These are phyloP conservation scores for Vidua macroura DNA, from an alignment of 2,113 vertebrate genomes.

Conservation along the genomic window DNA sequence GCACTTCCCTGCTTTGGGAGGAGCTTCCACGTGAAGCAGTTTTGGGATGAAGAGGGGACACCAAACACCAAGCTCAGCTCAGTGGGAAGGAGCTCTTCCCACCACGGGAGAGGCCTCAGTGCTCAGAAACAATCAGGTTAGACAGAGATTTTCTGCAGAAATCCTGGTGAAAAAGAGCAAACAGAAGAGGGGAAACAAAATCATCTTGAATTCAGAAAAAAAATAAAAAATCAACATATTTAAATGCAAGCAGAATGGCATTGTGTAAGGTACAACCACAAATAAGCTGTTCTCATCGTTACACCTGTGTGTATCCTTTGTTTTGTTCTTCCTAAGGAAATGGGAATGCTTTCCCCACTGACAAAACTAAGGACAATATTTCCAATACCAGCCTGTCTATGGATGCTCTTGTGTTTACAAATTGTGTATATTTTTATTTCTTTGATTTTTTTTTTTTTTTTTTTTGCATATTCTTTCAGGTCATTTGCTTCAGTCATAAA, in stretches of 20 bases:
- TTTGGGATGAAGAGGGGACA: slow-evolving; percentile 10
- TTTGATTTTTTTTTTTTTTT: slow-evolving; percentile 43
- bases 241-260: slow-evolving; percentile 50
- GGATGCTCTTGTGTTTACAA: slow-evolving; percentile 81
- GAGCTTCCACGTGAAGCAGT: not conserved
- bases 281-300: slow-evolving; percentile 43
- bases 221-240: not conserved
- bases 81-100: slow-evolving; percentile 33
- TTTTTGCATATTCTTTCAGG: slow-evolving; percentile 67
- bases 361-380: slow-evolving; percentile 65
- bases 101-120: slow-evolving; percentile 30
- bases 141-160: slow-evolving; percentile 17
- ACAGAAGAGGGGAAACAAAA: slow-evolving; percentile 34
- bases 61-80: slow-evolving; percentile 12
- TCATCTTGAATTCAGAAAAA: slow-evolving; percentile 27
- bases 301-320: slow-evolving; percentile 28
- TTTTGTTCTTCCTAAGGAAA: slow-evolving; percentile 57
- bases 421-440: slow-evolving; percentile 69
- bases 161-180: slow-evolving; percentile 30
- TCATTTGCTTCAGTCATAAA: slow-evolving; percentile 75
- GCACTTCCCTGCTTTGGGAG: slow-evolving; percentile 6
- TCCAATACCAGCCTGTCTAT: slow-evolving; percentile 71
- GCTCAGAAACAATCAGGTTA: slow-evolving; percentile 23
- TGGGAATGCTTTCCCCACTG: slow-evolving; percentile 54
- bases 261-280: slow-evolving; percentile 57